A percentile compares a stretch with the other conserved stretches of the same genome.
Conservation (phyloP, 1,140 invertebrate species). For the Coelopa frigida region DNA sequence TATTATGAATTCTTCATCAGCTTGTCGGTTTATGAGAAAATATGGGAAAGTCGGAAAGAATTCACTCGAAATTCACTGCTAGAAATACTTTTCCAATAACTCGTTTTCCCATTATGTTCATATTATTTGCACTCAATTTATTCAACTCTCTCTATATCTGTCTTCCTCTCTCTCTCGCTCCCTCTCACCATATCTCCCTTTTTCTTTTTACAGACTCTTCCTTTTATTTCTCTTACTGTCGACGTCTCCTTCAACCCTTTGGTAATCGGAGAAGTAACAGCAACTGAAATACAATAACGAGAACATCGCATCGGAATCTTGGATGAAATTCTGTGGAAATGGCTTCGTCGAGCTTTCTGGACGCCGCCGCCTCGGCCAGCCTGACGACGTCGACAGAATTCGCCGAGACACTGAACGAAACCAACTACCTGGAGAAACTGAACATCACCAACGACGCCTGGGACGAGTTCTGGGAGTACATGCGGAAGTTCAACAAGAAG, state of each 20-base stretch:
- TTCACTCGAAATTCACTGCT: no score
- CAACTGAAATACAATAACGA: no score
- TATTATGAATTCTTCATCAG: no score
- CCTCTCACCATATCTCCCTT: not conserved
- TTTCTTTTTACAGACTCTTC: not conserved
- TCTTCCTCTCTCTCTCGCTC: not conserved
- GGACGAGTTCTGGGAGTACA: conserved; percentile 20
- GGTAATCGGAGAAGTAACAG: no score
- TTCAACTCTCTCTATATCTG: not conserved
- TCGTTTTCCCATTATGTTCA: not conserved
- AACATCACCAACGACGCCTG: conserved; percentile 2
- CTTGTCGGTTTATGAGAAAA: no score
- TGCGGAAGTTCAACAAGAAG: conserved; percentile 22
- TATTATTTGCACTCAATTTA: not conserved
- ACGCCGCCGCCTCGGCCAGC: no score
- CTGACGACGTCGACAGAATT: no score
- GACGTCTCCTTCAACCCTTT: not conserved
- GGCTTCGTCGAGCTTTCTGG: no score
- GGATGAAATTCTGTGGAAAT: no score
- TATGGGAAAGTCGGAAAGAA: no score
- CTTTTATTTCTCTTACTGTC: not conserved
- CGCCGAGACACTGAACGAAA: not conserved
- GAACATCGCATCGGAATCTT: no score
- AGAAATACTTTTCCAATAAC: no score
- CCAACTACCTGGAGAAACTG: not conserved